Evolutionary conservation across 2,113 vertebrate genomes (phyloP).

Genomic region (Dasyornis broadbenti): DNA sequence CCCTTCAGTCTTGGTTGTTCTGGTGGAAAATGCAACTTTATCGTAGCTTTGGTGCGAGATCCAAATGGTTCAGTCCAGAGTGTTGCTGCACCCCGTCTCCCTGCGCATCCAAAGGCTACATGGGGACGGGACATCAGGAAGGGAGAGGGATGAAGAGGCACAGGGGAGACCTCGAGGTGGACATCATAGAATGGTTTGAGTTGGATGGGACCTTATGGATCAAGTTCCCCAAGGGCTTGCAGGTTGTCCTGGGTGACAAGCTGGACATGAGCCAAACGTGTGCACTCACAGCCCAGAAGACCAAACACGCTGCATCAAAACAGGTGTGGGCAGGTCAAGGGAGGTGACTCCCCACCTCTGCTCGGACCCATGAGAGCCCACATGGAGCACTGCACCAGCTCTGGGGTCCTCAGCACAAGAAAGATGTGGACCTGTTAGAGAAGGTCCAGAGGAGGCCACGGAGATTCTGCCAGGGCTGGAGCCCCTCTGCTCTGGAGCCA

Average conservation of each 20-base stretch:
- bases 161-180: neutral
- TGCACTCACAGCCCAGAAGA: neutral
- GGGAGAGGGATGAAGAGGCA: neutral
- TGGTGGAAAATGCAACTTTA: neutral
- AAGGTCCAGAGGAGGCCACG: neutral
- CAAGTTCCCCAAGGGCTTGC: neutral
- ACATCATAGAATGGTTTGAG: too few species aligned
- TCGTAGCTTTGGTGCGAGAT: neutral
- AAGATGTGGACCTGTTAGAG: rapidly evolving
- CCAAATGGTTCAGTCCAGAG: neutral
- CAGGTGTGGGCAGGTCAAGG: neutral
- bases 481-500: neutral
- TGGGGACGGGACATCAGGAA: neutral
- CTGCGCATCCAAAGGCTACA: neutral
- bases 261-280: neutral
- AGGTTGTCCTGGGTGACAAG: neutral
- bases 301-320: neutral
- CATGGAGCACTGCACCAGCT: neutral
- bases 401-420: neutral
- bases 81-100: neutral
- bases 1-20: neutral
- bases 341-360: neutral
- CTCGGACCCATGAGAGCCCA: neutral
- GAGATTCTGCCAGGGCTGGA: neutral
- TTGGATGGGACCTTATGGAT: neutral